Evolutionary conservation across 2,113 vertebrate genomes (phyloP).

Genomic region (Caranx ignobilis): DNA sequence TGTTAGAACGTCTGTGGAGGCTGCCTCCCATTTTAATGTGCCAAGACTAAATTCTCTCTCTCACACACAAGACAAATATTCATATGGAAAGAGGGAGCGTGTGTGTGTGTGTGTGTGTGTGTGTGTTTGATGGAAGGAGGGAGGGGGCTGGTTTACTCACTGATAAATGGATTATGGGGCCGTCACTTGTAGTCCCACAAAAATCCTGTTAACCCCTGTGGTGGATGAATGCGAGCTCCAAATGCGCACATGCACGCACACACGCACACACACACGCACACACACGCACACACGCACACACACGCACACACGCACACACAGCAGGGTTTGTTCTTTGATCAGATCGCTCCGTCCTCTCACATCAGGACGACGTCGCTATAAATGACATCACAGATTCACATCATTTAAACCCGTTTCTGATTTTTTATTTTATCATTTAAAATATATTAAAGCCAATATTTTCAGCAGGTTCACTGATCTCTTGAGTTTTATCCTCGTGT

Average conservation of each 20-base stretch:
- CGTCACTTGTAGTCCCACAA: conserved; percentile 43
- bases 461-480: not conserved
- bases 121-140: not conserved
- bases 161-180: conserved; percentile 69
- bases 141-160: conserved; percentile 25
- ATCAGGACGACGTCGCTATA: not conserved
- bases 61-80: not conserved
- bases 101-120: not conserved
- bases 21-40: not conserved
- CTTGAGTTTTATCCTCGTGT: not conserved
- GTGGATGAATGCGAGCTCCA: conserved; percentile 12
- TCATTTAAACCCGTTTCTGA: not conserved
- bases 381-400: rapidly evolving
- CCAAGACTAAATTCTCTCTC: not conserved
- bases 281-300: conserved; percentile 6
- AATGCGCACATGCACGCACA: conserved; percentile 10
- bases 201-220: conserved; percentile 67
- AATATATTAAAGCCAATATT: not conserved
- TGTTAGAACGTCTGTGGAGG: not conserved
- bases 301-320: conserved; percentile 2
- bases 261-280: not conserved
- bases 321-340: not conserved
- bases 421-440: not conserved
- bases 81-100: not conserved
- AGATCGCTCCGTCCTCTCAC: not conserved